A percentile compares a stretch with the other conserved stretches of the same genome.
Evolutionary conservation across 2,113 vertebrate genomes (phyloP).

Genomic region (Pterophyllum scalare): DNA sequence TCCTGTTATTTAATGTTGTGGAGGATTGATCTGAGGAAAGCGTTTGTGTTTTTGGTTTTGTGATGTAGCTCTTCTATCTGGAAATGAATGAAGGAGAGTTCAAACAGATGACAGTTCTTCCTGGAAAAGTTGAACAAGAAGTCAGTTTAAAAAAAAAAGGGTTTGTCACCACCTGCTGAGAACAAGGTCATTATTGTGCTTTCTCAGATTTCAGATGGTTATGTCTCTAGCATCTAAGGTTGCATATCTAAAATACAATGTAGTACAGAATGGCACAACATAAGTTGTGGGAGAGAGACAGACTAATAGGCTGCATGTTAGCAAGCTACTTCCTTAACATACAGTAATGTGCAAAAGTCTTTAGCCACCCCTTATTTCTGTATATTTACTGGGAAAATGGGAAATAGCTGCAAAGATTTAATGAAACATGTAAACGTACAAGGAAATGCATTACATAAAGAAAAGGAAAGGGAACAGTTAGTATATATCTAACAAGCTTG

Average conservation of each 20-base stretch:
- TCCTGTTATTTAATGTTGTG: conserved; percentile 83
- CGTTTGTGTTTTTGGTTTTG: conserved; percentile 78
- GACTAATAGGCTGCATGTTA: neutral
- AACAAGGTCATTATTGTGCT: neutral
- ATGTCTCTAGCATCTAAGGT: neutral
- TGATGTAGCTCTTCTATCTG: conserved; percentile 85
- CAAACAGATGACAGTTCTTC: conserved; percentile 89
- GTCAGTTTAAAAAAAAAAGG: neutral
- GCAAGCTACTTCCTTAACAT: neutral
- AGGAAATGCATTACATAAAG: neutral
- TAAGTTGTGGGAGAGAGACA: neutral
- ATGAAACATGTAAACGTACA: neutral
- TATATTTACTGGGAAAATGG: neutral
- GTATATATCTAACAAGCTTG: neutral
- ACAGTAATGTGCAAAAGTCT: neutral
- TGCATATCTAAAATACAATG: neutral
- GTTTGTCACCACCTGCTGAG: neutral
- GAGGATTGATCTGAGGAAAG: conserved; percentile 88
- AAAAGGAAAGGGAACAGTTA: too few relatives aligned
- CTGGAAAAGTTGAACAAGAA: conserved; percentile 29
- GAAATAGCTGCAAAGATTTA: neutral
- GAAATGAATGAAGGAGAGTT: conserved; percentile 84
- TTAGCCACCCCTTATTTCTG: neutral
- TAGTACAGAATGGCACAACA: neutral
- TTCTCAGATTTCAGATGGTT: neutral